Evolutionary conservation across 1,140 invertebrate species (phyloP).

Genomic region (Odontomachus brunneus): DNA sequence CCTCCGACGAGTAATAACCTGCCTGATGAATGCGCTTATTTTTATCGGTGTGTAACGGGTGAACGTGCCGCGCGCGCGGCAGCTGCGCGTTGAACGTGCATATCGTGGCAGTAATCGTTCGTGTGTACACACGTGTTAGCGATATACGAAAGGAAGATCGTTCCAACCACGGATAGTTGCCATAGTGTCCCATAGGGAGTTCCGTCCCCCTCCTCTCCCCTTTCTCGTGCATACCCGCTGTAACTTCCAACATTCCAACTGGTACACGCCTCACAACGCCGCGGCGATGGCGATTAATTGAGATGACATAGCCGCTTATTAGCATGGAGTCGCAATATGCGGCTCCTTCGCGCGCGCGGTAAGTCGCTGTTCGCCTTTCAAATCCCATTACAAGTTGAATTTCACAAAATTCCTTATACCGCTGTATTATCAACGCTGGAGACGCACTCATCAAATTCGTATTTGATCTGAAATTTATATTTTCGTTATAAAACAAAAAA

Average conservation of each 20-base stretch:
- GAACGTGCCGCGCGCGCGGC: slow-evolving; percentile 24
- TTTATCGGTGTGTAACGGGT: slow-evolving; percentile 37
- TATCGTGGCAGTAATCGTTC: slow-evolving; percentile 3
- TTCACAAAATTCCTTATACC: background rate
- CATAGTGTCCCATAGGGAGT: slow-evolving; percentile 13
- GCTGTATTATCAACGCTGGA: background rate
- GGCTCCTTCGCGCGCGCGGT: background rate
- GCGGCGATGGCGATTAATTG: slow-evolving; percentile 65
- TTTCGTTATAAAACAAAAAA: too few species aligned
- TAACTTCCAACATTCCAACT: slow-evolving; percentile 64
- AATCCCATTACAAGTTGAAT: slow-evolving; percentile 31
- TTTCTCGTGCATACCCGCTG: slow-evolving; percentile 35
- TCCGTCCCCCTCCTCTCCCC: too few species aligned
- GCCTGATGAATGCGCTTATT: slow-evolving; percentile 21
- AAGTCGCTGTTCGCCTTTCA: slow-evolving; percentile 9
- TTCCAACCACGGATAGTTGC: slow-evolving; percentile 34
- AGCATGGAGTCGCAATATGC: slow-evolving; percentile 43
- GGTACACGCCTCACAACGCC: slow-evolving; percentile 20
- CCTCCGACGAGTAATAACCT: background rate
- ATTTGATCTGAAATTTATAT: too few species aligned
- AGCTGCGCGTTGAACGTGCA: slow-evolving; percentile 37
- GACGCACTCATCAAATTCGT: too few species aligned
- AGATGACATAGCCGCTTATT: slow-evolving; percentile 68
- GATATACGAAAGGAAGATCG: slow-evolving; percentile 45
- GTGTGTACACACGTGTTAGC: background rate